A percentile compares a stretch with the other conserved stretches of the same genome.
Conservation (phyloP, 2,888 invertebrate species). For the Therioaphis trifolii region DNA sequence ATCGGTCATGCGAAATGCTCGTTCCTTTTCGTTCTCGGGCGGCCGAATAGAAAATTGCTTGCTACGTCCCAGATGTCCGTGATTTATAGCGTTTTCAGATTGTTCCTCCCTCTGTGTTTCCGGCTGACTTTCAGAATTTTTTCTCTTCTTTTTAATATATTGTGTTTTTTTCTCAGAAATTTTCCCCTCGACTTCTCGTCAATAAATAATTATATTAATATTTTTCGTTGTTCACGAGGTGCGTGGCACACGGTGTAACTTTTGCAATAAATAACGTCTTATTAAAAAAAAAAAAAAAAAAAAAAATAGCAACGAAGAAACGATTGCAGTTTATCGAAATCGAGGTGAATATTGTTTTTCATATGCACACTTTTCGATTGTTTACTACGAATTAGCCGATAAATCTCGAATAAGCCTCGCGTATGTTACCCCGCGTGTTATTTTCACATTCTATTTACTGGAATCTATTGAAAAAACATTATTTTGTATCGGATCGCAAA, state of each 20-base stretch:
- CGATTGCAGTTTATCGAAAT: too few relatives aligned
- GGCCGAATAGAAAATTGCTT: conserved; percentile 28
- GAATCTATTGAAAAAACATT: too few relatives aligned
- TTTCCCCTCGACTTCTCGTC: conserved; percentile 23
- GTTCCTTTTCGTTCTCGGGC: not conserved
- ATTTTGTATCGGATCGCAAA: too few relatives aligned
- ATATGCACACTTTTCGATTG: too few relatives aligned
- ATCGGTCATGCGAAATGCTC: not conserved
- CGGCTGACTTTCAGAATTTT: conserved; percentile 53
- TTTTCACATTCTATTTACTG: too few relatives aligned
- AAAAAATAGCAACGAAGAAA: too few relatives aligned
- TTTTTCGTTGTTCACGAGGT: not conserved
- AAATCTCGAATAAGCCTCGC: too few relatives aligned
- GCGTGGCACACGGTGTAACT: conserved; percentile 3
- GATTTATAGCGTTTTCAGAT: conserved; percentile 45
- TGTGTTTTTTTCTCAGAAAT: conserved; percentile 15
- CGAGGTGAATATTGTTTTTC: too few relatives aligned
- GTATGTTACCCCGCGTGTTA: too few relatives aligned
- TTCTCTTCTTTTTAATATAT: conserved; percentile 51
- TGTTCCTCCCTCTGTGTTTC: not conserved
- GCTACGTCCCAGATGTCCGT: conserved; percentile 42
- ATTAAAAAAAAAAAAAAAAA: not conserved
- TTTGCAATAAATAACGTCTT: conserved; percentile 19
- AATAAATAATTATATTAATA: conserved; percentile 46
- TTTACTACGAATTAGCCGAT: too few relatives aligned